A percentile compares a stretch with the other conserved stretches of the same genome.
Evolutionary conservation across 2,113 vertebrate genomes (phyloP).

Genomic region (Dinomys branickii): DNA sequence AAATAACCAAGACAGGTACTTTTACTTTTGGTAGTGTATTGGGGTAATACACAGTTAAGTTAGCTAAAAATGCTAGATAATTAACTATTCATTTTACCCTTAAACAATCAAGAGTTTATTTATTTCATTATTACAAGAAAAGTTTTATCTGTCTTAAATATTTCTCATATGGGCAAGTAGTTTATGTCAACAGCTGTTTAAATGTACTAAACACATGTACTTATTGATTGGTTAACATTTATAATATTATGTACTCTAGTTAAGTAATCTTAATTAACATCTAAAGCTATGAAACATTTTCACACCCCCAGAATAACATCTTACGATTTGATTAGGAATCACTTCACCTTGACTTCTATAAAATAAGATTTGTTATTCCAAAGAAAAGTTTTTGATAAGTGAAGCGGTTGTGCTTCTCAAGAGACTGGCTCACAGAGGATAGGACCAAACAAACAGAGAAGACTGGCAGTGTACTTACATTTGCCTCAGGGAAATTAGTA

Average conservation of each 20-base stretch:
- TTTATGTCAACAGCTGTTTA: neutral
- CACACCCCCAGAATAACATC: neutral
- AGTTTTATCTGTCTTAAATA: neutral
- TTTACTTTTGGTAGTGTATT: neutral
- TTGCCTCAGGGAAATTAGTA: neutral
- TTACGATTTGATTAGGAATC: neutral
- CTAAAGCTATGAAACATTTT: neutral
- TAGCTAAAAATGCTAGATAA: neutral
- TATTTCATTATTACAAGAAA: neutral
- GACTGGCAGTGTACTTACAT: slow-evolving; percentile 48
- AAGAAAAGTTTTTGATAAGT: slow-evolving; percentile 27
- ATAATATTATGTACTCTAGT: neutral
- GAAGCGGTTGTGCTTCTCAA: slow-evolving; percentile 33
- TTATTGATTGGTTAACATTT: neutral
- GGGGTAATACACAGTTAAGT: neutral
- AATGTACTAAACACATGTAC: neutral
- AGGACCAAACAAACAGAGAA: slow-evolving; percentile 48
- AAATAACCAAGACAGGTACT: too few species aligned
- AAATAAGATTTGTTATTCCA: neutral
- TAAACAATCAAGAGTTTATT: neutral
- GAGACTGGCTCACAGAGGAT: neutral
- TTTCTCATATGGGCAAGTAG: neutral
- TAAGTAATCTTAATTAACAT: neutral
- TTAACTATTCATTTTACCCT: neutral
- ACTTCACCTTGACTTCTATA: slow-evolving; percentile 24